These are phyloP conservation scores for Palythoa grandiflora DNA, from an alignment of 92 coral and sea anemone genomes.

Conservation along the genomic window DNA sequence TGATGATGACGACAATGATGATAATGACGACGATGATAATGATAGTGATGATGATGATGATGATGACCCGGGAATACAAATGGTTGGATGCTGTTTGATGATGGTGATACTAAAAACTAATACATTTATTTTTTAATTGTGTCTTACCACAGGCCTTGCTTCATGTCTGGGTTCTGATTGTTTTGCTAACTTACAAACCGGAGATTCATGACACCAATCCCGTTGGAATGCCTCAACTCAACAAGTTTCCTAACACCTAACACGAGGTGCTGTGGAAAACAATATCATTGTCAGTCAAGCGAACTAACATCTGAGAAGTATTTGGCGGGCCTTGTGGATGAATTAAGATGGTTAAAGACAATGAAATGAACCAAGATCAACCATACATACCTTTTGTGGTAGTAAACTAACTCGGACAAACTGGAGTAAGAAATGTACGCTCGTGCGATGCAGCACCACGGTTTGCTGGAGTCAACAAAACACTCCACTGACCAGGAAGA, in stretches of 20 bases:
- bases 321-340: no score
- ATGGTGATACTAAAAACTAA: not conserved
- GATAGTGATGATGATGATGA: not conserved
- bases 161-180: slow-evolving; percentile 94
- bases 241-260: slow-evolving; percentile 20
- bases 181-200: slow-evolving; percentile 95
- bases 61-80: not conserved
- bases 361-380: no score
- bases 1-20: no score
- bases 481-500: no score
- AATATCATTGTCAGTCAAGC: not conserved
- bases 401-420: no score
- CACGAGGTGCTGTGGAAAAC: not conserved
- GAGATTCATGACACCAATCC: slow-evolving; percentile 84
- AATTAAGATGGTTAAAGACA: no score
- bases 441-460: no score
- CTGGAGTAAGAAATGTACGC: no score
- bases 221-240: slow-evolving; percentile 68
- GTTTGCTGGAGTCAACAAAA: no score
- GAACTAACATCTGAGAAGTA: not conserved
- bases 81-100: not conserved
- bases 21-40: not conserved
- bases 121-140: not conserved
- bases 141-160: slow-evolving; percentile 72
- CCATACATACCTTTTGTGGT: no score